Base-by-base conservation (phyloP, 2,797 vertebrate species). In the Alosa sapidissima region DNA sequence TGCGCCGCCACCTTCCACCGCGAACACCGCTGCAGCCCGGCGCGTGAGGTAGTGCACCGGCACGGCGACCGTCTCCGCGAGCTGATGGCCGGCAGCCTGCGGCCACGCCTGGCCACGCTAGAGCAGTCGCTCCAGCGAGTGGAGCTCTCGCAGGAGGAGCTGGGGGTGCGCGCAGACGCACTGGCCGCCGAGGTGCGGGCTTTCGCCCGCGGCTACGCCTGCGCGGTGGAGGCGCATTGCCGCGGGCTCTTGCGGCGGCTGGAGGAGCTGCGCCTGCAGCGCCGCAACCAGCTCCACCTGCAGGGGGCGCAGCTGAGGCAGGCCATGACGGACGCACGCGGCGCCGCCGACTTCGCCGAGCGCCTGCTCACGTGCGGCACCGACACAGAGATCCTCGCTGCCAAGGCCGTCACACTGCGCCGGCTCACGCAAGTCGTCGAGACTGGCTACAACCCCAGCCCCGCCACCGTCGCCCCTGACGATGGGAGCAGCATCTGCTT, bases 241-340 rank as follows among this genome's bases (percentile, higher is more conserved):
- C 89, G 95, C 85, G 93, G 89, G 75, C 93, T 99, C 88, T 95
- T 98, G 84, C 94, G 88, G 47, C 95, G 95, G 75, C 92, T 98
- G 91, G 96, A 97, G 84, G 95, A 96, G 84, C 89, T 98, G 47
- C 93, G 92, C 1, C 81, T 93, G 54, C 96, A 96, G 11, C 96
- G 95, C 86, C 95, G 95, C 86, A 97, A 96, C 87, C 93, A 95
- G 55, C 93, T 99, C 83, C 95, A 96, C 89, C 93, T 98, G 90
- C 97, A 97, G 91, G 94, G 92, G 88, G 96, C 94, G 0, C 97
- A 97, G 93, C 92, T 98, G 88, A 94, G 96, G 85, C 98, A 99
- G 93, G 94, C 96, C 5, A 92, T 98, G 91, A 86, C 93, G 41
- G 98, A 98, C 85, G 87, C 96, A 86, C 92, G 89, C 2, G 95